These are phyloP conservation scores for Lithosia quadra DNA, from an alignment of 2,888 invertebrate species.

Conservation along the genomic window DNA sequence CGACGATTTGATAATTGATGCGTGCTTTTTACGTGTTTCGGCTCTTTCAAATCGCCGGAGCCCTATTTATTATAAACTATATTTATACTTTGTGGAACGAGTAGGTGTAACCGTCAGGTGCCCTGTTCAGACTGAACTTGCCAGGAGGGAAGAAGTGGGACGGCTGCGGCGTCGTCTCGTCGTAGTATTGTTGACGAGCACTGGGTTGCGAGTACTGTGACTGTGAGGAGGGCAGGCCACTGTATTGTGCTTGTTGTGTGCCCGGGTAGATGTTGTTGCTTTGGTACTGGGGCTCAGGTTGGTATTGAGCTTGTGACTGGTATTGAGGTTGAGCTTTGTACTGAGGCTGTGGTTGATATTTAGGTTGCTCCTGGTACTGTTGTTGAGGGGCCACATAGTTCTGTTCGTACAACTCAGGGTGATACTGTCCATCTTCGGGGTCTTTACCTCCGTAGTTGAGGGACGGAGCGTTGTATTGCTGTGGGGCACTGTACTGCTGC, in stretches of 20 bases:
- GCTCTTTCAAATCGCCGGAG: slow-evolving; percentile 74
- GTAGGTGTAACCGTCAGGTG: slow-evolving; percentile 95
- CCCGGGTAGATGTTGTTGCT: slow-evolving; percentile 82
- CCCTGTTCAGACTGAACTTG: slow-evolving; percentile 94
- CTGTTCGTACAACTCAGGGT: slow-evolving; percentile 83
- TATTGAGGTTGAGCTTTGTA: slow-evolving; percentile 66
- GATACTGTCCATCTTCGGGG: slow-evolving; percentile 84
- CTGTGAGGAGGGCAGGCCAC: slow-evolving; percentile 74
- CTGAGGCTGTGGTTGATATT: slow-evolving; percentile 73
- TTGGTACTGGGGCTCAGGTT: slow-evolving; percentile 73
- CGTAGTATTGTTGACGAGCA: slow-evolving; percentile 84
- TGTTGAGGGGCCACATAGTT: slow-evolving; percentile 77
- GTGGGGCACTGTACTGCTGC: slow-evolving; percentile 80
- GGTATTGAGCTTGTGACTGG: slow-evolving; percentile 71
- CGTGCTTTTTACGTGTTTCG: slow-evolving; percentile 75
- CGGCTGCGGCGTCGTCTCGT: slow-evolving; percentile 89
- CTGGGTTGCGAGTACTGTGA: slow-evolving; percentile 64
- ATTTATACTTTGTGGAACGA: slow-evolving; percentile 91
- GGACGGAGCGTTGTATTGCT: slow-evolving; percentile 81
- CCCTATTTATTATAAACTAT: slow-evolving; percentile 63
- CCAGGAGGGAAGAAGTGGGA: slow-evolving; percentile 94
- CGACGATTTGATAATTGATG: slow-evolving; percentile 80
- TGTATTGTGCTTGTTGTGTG: slow-evolving; percentile 83
- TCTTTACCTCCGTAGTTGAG: slow-evolving; percentile 80
- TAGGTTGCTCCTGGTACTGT: slow-evolving; percentile 69